Evolutionary conservation across 1,140 invertebrate species (phyloP).

Genomic region (Atta colombica): DNA sequence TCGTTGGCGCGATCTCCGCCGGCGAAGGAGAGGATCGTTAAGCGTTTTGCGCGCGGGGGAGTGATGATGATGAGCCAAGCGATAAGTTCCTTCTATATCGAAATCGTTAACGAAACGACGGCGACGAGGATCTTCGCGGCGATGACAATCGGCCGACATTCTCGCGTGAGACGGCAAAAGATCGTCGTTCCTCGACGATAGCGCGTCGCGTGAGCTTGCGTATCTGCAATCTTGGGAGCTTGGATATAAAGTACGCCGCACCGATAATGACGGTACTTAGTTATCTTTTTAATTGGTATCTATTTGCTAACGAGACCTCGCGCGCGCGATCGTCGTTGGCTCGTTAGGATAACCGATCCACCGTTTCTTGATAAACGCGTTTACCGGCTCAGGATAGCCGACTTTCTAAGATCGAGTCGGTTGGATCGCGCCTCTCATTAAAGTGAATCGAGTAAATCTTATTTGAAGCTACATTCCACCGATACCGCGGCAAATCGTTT

Average conservation of each 20-base stretch:
- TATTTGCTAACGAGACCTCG: conserved; percentile 61
- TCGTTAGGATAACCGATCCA: conserved; percentile 58
- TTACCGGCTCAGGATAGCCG: conserved; percentile 6
- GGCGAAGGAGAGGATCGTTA: conserved; percentile 42
- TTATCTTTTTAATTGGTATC: conserved; percentile 74
- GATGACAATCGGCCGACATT: conserved; percentile 60
- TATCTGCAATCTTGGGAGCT: conserved; percentile 65
- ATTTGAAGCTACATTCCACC: conserved; percentile 39
- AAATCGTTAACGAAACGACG: conserved; percentile 57
- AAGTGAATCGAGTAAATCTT: conserved; percentile 44
- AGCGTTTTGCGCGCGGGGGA: conserved; percentile 43
- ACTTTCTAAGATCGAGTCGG: conserved; percentile 44
- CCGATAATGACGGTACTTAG: conserved; percentile 38
- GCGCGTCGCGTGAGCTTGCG: conserved; percentile 64
- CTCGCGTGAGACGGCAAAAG: conserved; percentile 61
- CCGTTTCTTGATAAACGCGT: conserved; percentile 35
- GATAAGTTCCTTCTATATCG: conserved; percentile 63
- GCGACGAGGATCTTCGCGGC: neutral
- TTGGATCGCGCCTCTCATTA: conserved; percentile 53
- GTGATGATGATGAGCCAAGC: conserved; percentile 62
- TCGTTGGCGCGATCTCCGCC: conserved; percentile 45
- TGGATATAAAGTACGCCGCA: conserved; percentile 43
- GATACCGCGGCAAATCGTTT: neutral
- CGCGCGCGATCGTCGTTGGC: neutral
- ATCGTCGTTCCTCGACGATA: conserved; percentile 48